phyloP scores from a whole-genome alignment of 2,797 vertebrate species.

The Amniataba percoides region DNA sequence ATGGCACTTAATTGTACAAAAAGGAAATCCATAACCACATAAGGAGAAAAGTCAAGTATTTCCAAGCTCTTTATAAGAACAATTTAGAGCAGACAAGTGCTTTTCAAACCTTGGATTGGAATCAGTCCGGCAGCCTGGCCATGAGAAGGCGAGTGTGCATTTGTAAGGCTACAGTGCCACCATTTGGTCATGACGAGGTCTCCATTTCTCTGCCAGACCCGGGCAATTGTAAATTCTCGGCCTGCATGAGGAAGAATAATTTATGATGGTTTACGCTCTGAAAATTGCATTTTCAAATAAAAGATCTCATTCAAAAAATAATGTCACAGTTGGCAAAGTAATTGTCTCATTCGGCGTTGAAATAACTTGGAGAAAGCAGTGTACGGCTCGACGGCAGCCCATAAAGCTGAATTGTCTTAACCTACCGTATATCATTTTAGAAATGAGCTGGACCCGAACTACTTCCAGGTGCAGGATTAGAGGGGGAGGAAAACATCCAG shows the following conservation, averaged over 20 bases:
- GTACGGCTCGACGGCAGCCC: slow-evolving; percentile 21
- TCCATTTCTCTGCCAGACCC: slow-evolving; percentile 22
- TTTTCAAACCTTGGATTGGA: slow-evolving; percentile 88
- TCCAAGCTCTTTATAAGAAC: slow-evolving; percentile 89
- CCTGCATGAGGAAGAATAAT: slow-evolving; percentile 45
- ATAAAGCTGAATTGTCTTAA: slow-evolving; percentile 42
- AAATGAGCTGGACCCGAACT: slow-evolving; percentile 50
- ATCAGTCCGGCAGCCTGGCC: slow-evolving; percentile 72
- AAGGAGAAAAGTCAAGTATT: slow-evolving; percentile 91
- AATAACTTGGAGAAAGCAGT: slow-evolving; percentile 2
- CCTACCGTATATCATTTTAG: slow-evolving; percentile 32
- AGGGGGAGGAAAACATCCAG: slow-evolving; percentile 60
- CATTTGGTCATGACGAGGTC: slow-evolving; percentile 72
- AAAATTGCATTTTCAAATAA: slow-evolving; percentile 52
- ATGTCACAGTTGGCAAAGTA: slow-evolving; percentile 40
- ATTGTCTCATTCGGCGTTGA: slow-evolving; percentile 46
- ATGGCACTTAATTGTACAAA: slow-evolving; percentile 88
- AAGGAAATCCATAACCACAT: slow-evolving; percentile 89
- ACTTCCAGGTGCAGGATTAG: slow-evolving; percentile 72
- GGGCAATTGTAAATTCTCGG: slow-evolving; percentile 21
- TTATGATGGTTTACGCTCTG: slow-evolving; percentile 40
- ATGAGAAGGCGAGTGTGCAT: slow-evolving; percentile 60
- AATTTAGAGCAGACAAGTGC: slow-evolving; percentile 89
- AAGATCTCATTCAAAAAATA: slow-evolving; percentile 50
- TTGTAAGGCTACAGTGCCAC: slow-evolving; percentile 86